Evolutionary conservation across 2,113 vertebrate species (phyloP).

Genomic region (Cyanoramphus novaezelandiae): DNA sequence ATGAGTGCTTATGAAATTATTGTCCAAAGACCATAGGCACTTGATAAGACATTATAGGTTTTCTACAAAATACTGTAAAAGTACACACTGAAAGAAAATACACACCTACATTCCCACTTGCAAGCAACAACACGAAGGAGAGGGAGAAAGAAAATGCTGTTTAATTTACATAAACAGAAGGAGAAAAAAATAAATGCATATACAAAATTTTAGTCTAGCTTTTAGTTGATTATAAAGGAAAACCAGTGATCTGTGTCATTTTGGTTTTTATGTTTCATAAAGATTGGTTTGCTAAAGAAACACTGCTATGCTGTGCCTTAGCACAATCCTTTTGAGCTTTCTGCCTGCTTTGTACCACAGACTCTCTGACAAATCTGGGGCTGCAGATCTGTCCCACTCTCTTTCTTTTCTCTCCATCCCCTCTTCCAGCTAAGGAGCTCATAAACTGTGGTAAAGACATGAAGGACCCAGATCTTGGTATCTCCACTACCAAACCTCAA

Average conservation of each 20-base stretch:
- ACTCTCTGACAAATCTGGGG: not conserved
- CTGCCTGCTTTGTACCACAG: not conserved
- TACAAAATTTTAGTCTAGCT: not conserved
- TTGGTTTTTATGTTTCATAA: not conserved
- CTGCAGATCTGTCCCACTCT: not conserved
- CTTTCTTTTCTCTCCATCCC: not conserved
- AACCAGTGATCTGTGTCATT: not conserved
- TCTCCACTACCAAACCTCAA: not conserved
- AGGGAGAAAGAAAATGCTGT: not conserved
- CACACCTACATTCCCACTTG: not conserved
- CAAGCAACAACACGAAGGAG: not conserved
- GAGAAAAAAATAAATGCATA: not conserved
- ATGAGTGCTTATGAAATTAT: not conserved
- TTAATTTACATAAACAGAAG: not conserved
- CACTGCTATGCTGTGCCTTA: not conserved
- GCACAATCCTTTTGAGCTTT: not conserved
- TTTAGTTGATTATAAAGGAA: not conserved
- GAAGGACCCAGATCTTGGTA: not conserved
- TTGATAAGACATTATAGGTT: not conserved
- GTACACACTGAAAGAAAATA: not conserved
- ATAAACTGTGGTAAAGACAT: not conserved
- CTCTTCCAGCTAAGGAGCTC: not conserved
- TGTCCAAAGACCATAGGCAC: not conserved
- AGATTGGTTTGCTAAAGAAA: not conserved
- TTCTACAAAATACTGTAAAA: not conserved